Percentiles rank a stretch among this genome's conserved stretches.
Conservation (phyloP, 2,888 invertebrate genomes). For the Ophion slaviceki region DNA sequence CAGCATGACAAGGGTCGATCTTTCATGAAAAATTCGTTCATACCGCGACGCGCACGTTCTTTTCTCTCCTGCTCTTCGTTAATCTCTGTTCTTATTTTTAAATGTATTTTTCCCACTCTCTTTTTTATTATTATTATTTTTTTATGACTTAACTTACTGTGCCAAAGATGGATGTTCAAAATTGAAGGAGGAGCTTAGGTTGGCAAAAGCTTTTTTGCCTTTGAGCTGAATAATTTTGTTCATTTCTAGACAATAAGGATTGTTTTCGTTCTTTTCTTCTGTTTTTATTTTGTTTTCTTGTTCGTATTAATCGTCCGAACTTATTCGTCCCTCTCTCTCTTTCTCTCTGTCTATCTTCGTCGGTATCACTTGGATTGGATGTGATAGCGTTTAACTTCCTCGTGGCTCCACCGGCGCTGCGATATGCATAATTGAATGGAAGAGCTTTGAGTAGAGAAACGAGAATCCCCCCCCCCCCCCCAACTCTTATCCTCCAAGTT, state of each 20-base stretch:
- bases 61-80: slow-evolving; percentile 11
- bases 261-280: slow-evolving; percentile 30
- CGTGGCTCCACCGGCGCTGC: neutral
- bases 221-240: slow-evolving; percentile 74
- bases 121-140: slow-evolving; percentile 60
- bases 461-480: neutral
- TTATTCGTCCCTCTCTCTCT: slow-evolving; percentile 7
- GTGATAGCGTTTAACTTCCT: slow-evolving; percentile 2
- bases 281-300: slow-evolving; percentile 5
- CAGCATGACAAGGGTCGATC: slow-evolving; percentile 10
- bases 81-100: neutral
- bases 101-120: neutral
- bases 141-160: slow-evolving; percentile 77
- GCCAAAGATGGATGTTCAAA: slow-evolving; percentile 81
- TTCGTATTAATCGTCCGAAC: slow-evolving; percentile 38
- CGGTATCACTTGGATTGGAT: slow-evolving; percentile 17
- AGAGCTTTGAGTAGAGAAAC: neutral
- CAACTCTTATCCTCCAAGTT: neutral
- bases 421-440: neutral
- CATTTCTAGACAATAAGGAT: slow-evolving; percentile 66
- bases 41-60: slow-evolving; percentile 10
- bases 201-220: slow-evolving; percentile 65
- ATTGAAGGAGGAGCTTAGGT: slow-evolving; percentile 72
- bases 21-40: neutral
- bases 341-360: neutral